A percentile compares a stretch with the other conserved stretches of the same genome.
phyloP scores from a whole-genome alignment of 2,797 vertebrate species.

The Avahi laniger region DNA sequence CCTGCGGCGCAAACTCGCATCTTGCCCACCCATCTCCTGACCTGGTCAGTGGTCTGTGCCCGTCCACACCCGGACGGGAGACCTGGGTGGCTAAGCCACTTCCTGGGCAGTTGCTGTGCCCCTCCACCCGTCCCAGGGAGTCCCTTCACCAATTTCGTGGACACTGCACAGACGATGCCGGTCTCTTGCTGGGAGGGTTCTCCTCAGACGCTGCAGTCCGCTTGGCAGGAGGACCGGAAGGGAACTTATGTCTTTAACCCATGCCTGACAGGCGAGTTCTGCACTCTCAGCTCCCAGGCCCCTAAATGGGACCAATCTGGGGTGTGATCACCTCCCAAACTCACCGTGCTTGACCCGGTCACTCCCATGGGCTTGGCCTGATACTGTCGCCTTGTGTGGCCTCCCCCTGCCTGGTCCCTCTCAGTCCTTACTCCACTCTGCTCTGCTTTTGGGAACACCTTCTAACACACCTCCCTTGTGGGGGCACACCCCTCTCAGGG shows the following conservation, averaged over 20 bases:
- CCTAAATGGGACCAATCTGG: background rate
- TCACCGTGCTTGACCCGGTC: background rate
- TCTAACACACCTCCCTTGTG: background rate
- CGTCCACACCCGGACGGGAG: fast-evolving
- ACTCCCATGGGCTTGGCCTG: background rate
- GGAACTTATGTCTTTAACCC: background rate
- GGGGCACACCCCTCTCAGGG: background rate
- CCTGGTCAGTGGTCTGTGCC: background rate
- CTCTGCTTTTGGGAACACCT: background rate
- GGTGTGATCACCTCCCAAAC: background rate
- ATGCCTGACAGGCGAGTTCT: fast-evolving
- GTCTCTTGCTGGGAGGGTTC: background rate
- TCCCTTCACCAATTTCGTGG: fast-evolving
- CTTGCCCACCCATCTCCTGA: background rate
- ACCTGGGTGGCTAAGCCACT: background rate
- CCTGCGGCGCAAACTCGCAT: background rate
- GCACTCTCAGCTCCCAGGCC: fast-evolving
- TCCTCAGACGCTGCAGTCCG: background rate
- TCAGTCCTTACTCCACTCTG: fast-evolving
- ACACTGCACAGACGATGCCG: fast-evolving
- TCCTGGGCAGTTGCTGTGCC: fast-evolving
- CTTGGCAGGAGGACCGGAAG: fast-evolving
- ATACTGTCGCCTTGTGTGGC: fast-evolving
- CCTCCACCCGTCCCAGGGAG: fast-evolving
- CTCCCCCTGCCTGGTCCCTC: background rate